These are phyloP conservation scores for Mayetiola destructor DNA, from an alignment of 2,888 invertebrate species.

Conservation along the genomic window DNA sequence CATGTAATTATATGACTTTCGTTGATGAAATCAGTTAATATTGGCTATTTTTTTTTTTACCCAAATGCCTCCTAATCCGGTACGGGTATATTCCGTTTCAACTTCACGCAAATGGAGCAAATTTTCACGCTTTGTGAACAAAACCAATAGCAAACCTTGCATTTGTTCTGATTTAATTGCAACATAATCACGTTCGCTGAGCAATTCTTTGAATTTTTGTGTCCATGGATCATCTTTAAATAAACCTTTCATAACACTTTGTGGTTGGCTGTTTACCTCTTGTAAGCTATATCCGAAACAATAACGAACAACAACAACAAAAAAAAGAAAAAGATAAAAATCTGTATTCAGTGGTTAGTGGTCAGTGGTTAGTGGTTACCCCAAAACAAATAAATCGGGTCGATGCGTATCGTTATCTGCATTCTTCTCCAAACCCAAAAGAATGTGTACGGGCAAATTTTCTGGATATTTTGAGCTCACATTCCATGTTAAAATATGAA, in stretches of 20 bases:
- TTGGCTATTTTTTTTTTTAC: slow-evolving; percentile 35
- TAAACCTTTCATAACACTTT: slow-evolving; percentile 65
- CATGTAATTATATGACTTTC: slow-evolving; percentile 5
- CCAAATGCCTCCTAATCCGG: slow-evolving; percentile 87
- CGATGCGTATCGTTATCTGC: slow-evolving; percentile 46
- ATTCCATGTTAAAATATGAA: slow-evolving; percentile 82
- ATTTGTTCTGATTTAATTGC: slow-evolving; percentile 66
- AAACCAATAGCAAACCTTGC: slow-evolving; percentile 66
- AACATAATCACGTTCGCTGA: slow-evolving; percentile 56
- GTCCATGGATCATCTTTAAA: slow-evolving; percentile 81
- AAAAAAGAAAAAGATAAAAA: background rate
- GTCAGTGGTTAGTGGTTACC: no score
- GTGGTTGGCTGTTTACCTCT: slow-evolving; percentile 79
- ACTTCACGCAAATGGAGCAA: slow-evolving; percentile 68
- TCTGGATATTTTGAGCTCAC: slow-evolving; percentile 68
- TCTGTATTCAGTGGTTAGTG: no score
- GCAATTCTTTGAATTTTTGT: slow-evolving; percentile 50
- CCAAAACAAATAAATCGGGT: slow-evolving; percentile 75
- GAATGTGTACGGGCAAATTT: slow-evolving; percentile 51
- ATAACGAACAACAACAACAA: slow-evolving; percentile 1
- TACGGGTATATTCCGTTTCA: slow-evolving; percentile 75
- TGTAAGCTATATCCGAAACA: slow-evolving; percentile 46
- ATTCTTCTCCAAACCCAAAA: slow-evolving; percentile 50
- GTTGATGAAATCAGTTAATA: background rate
- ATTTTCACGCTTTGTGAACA: slow-evolving; percentile 66